phyloP scores from a whole-genome alignment of 2,113 vertebrate genomes.

The Actenoides lindsayi region DNA sequence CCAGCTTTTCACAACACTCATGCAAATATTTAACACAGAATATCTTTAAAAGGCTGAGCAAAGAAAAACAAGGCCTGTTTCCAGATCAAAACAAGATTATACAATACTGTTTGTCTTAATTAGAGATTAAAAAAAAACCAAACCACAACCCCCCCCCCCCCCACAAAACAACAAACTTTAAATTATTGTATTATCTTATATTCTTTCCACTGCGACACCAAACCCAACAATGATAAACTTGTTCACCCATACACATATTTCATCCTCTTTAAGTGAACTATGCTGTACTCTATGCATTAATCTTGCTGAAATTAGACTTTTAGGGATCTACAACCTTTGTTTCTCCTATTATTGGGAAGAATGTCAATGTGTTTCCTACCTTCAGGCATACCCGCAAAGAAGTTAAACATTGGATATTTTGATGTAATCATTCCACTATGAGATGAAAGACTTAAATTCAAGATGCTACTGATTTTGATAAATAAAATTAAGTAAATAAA shows the following conservation, averaged over 20 bases:
- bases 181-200: constrained; percentile 65
- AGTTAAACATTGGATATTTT: background rate
- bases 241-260: constrained; percentile 12
- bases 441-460: constrained; percentile 20
- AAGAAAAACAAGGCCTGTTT: background rate
- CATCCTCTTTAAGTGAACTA: constrained; percentile 42
- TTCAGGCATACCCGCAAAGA: background rate
- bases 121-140: background rate
- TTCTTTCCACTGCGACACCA: constrained; percentile 60
- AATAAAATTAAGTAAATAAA: background rate
- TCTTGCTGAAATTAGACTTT: constrained; percentile 52
- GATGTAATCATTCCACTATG: constrained; percentile 20
- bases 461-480: background rate
- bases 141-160: too few species aligned
- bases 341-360: constrained; percentile 32
- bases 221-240: constrained; percentile 27
- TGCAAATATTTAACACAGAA: background rate
- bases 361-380: constrained; percentile 57
- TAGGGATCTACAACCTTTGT: constrained; percentile 53
- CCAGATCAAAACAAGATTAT: constrained; percentile 70
- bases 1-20: background rate
- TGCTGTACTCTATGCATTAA: constrained; percentile 11
- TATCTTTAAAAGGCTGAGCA: background rate
- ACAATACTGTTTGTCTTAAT: constrained; percentile 59
- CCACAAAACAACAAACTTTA: constrained; percentile 42